A percentile compares a stretch with the other conserved stretches of the same genome.
Conservation (phyloP, 23 tunicate species). For the Halocynthia aurantium region DNA sequence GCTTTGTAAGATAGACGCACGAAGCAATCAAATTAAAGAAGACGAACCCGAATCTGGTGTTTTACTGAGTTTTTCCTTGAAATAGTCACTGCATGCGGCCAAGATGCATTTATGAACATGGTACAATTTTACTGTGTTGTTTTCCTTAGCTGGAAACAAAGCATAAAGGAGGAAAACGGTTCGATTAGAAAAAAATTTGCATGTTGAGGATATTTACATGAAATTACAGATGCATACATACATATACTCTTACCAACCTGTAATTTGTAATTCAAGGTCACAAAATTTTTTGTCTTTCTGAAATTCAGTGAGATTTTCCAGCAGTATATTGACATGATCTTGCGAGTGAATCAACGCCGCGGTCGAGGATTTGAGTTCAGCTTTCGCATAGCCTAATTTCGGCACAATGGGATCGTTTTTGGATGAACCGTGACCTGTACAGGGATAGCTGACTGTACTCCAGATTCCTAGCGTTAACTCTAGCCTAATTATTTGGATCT, state of each 20-base stretch:
- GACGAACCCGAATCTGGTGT: not conserved
- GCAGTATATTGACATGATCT: conserved; percentile 30
- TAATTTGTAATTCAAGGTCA: conserved; percentile 23
- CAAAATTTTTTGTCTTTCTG: conserved; percentile 20
- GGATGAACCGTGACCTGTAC: no score
- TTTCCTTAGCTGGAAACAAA: conserved; percentile 20
- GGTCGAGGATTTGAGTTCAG: not conserved
- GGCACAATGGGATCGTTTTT: no score
- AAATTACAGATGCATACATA: not conserved
- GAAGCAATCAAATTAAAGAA: not conserved
- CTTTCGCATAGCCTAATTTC: no score
- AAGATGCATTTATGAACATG: conserved; percentile 37
- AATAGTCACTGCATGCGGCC: conserved; percentile 48
- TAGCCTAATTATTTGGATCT: no score
- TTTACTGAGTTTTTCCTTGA: conserved; percentile 30
- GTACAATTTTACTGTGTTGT: not conserved
- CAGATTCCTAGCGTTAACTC: no score
- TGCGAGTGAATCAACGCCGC: conserved; percentile 12
- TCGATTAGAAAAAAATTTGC: no score
- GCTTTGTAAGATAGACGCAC: not conserved
- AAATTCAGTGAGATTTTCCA: conserved; percentile 19
- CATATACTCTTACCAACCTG: conserved; percentile 1
- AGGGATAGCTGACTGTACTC: no score
- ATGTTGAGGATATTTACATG: not conserved
- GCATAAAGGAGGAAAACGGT: no score